Base-by-base conservation (phyloP, 1,140 invertebrate species). In the Conus betulinus region DNA sequence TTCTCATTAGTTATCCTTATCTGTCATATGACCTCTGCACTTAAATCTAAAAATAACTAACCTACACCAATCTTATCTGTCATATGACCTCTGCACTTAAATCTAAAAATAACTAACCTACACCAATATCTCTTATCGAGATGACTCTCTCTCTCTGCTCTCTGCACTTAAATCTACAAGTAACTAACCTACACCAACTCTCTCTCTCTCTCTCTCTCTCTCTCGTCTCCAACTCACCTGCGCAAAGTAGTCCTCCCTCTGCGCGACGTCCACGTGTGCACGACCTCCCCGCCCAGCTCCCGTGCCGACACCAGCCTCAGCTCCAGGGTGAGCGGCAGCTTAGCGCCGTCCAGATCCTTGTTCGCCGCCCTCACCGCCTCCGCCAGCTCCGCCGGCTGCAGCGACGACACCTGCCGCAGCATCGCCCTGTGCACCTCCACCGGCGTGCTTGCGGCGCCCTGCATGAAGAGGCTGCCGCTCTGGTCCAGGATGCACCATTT, bases 231-330 rank as follows among this genome's bases (percentile, higher is more conserved):
- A 11, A 63, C 84, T 67, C 52, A 87, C 85, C 85, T 87, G 85
- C 15, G 79, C 85, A 25, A 87, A 78, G 74, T 87, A 87, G 53
- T 87, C 85, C 71, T 87, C 71, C 23, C 85, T 74, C 85, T 87
- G 85, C 17, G 74, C 51, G 5, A 87, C 71, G 53, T 87, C 85
- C 85, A 87, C 52, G 3, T 57, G 52, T 57, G 52, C 52, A 87
- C 27, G 11, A 17, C 15, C 25, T 51, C 25, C 7, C 85, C 85
- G 53, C 74, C 27, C 17, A 87, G 55, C 10, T 51, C 74, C 53
- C 74, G 67, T 3, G 74, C 85, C 23, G 71, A 67, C n/a, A 87
- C 85, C 67, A 87, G 8, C 74, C 74, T 78, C 85, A 87, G 85
- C 85, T 87, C 85, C 85, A 87, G 17, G 23, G 67, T 25, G 51